Conservation (phyloP, 2,113 vertebrate species). For the Campylorhamphus procurvoides region DNA sequence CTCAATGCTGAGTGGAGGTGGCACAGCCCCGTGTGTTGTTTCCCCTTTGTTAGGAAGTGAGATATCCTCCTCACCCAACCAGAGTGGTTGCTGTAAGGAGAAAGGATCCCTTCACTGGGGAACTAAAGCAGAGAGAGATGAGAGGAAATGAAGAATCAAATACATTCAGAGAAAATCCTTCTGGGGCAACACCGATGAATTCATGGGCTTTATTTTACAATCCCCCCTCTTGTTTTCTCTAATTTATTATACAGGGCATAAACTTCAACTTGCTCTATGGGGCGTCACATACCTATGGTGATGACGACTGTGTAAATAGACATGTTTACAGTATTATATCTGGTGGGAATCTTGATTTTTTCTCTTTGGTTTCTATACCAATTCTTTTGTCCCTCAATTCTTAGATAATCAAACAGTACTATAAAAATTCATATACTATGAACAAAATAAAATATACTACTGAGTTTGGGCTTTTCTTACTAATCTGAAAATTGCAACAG, state of each 20-base stretch:
- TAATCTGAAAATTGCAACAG: background rate
- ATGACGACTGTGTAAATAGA: background rate
- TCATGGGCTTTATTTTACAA: background rate
- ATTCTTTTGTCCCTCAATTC: background rate
- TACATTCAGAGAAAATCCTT: background rate
- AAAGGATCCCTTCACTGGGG: background rate
- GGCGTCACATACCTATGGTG: background rate
- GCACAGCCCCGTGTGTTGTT: accelerated
- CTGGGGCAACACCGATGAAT: background rate
- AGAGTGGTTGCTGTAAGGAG: background rate
- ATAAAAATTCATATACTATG: background rate
- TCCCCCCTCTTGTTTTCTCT: background rate
- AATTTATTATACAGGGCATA: background rate
- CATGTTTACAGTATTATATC: background rate
- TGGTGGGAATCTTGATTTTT: background rate
- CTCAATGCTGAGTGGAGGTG: background rate
- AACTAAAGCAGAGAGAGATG: background rate
- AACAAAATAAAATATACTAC: background rate
- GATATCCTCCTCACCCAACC: background rate
- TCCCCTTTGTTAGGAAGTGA: background rate
- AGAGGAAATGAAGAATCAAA: background rate
- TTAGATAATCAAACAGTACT: background rate
- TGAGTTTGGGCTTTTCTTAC: background rate
- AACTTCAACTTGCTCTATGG: background rate
- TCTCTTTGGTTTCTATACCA: background rate